These are phyloP conservation scores for Trogon melanurus DNA, from an alignment of 2,113 vertebrate genomes.

Conservation along the genomic window DNA sequence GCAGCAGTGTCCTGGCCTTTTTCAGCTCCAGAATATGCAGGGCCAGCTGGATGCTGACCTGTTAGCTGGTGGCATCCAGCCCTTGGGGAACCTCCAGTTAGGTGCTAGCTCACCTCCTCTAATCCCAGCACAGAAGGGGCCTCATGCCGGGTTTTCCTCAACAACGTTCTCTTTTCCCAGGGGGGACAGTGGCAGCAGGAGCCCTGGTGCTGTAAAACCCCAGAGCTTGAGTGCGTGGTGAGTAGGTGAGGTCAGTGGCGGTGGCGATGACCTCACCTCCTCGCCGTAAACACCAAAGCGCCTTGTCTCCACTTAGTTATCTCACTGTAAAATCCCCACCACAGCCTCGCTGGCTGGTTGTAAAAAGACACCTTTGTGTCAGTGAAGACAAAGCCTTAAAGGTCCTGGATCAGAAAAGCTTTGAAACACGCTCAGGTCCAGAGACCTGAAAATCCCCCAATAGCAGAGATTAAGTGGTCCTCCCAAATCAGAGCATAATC, in stretches of 20 bases:
- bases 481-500: background rate
- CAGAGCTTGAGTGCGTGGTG: rapidly evolving
- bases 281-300: background rate
- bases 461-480: background rate
- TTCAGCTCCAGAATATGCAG: background rate
- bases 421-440: background rate
- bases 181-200: background rate
- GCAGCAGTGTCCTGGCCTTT: background rate
- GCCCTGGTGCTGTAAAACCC: background rate
- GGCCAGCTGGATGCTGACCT: background rate
- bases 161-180: background rate
- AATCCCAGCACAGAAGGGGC: background rate
- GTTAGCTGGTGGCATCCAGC: background rate
- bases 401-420: background rate
- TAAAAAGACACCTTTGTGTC: background rate
- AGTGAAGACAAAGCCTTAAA: background rate
- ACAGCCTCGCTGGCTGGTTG: background rate
- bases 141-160: background rate
- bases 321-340: background rate
- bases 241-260: background rate
- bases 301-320: background rate
- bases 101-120: background rate
- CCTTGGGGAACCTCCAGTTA: background rate
- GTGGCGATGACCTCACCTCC: background rate
- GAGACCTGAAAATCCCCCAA: rapidly evolving